A percentile compares a stretch with the other conserved stretches of the same genome.
Conservation (phyloP, 2,797 vertebrate species). For the Sus cebifrons region DNA sequence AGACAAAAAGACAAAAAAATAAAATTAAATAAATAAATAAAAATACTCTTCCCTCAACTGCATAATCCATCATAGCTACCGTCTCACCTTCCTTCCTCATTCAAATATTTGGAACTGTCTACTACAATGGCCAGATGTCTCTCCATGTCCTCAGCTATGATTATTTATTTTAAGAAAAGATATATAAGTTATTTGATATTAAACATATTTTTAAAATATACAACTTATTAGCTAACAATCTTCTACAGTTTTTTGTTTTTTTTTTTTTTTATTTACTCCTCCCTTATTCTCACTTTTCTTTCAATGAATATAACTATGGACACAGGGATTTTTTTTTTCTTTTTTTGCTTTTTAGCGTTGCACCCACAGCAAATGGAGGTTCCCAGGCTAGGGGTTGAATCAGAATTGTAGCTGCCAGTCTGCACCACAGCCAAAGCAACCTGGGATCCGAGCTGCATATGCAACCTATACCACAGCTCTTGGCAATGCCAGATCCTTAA, state of each 20-base stretch:
- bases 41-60: not conserved
- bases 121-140: not conserved
- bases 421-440: too few species aligned
- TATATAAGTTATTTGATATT: not conserved
- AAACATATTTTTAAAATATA: not conserved
- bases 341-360: too few species aligned
- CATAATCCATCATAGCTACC: not conserved
- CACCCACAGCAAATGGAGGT: too few species aligned
- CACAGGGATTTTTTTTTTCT: not conserved
- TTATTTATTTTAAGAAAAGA: not conserved
- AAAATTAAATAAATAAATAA: too few species aligned
- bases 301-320: not conserved
- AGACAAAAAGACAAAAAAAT: too few species aligned
- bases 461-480: too few species aligned
- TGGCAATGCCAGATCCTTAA: too few species aligned
- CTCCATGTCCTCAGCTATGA: not conserved
- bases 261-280: not conserved
- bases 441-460: too few species aligned
- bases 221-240: not conserved
- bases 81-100: not conserved
- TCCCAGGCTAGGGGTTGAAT: too few species aligned
- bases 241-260: not conserved
- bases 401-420: too few species aligned
- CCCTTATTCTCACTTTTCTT: not conserved
- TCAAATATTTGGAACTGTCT: conserved; percentile 31